phyloP scores from a whole-genome alignment of 2,797 vertebrate species.

The Cuculus canorus region DNA sequence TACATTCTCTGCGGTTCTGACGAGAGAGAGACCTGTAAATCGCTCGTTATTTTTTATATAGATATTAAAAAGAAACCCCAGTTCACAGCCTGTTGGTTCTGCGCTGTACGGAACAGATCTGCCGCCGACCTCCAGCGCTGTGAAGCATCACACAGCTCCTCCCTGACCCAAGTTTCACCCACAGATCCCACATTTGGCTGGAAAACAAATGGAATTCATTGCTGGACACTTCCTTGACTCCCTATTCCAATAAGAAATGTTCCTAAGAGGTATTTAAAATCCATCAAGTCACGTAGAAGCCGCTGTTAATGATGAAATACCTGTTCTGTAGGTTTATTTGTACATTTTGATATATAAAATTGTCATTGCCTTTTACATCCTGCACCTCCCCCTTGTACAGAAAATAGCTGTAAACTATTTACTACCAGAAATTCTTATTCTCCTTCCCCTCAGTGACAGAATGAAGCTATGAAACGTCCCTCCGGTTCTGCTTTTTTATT shows the following conservation, averaged over 20 bases:
- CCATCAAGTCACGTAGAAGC: not conserved
- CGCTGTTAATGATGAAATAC: not conserved
- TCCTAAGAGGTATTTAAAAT: not conserved
- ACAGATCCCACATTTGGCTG: not conserved
- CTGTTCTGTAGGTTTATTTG: conserved; percentile 31
- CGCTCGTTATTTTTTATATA: conserved; percentile 99
- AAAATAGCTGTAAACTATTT: conserved; percentile 48
- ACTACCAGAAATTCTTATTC: not conserved
- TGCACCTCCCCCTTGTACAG: conserved; percentile 32
- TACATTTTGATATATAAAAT: not conserved
- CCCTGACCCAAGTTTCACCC: not conserved
- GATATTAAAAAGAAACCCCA: conserved; percentile 82
- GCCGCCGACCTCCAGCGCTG: not conserved
- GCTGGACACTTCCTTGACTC: not conserved
- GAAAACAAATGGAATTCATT: not conserved
- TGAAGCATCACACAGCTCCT: not conserved
- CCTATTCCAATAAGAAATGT: not conserved
- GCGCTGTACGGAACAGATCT: conserved; percentile 81
- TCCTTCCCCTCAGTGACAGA: not conserved
- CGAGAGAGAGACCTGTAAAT: conserved; percentile 95
- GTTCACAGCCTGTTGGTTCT: conserved; percentile 84
- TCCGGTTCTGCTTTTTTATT: not conserved
- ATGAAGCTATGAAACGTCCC: not conserved
- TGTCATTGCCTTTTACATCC: conserved; percentile 13
- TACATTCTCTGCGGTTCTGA: conserved; percentile 91